Conservation (phyloP, 2,113 vertebrate species). For the Trinectes maculatus region DNA sequence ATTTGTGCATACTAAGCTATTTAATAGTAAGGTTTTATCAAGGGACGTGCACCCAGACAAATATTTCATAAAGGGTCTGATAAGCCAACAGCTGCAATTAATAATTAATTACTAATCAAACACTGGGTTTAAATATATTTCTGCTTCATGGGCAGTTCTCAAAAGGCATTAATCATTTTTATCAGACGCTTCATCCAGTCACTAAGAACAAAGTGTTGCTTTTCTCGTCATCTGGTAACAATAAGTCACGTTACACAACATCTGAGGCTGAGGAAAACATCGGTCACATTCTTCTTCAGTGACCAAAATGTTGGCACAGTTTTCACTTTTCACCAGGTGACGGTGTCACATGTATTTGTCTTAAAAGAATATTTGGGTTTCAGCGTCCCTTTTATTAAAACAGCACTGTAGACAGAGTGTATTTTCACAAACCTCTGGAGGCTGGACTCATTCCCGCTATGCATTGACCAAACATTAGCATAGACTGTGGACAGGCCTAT, state of each 20-base stretch:
- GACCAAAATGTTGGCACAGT: neutral
- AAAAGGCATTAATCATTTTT: constrained; percentile 8
- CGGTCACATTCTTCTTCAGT: neutral
- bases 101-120: neutral
- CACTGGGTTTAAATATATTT: constrained; percentile 12
- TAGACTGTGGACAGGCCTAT: constrained; percentile 5
- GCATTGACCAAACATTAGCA: constrained; percentile 2
- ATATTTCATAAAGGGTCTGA: neutral
- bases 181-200: constrained; percentile 1
- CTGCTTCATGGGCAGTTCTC: neutral
- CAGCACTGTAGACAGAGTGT: neutral
- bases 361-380: too few species aligned
- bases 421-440: neutral
- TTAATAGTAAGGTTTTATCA: neutral
- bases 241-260: constrained; percentile 2
- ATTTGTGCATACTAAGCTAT: too few species aligned
- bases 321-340: too few species aligned
- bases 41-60: neutral
- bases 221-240: constrained; percentile 37
- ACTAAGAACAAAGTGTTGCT: constrained; percentile 12
- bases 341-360: too few species aligned
- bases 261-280: constrained; percentile 1
- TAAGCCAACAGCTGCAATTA: neutral
- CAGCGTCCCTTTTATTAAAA: constrained; percentile 17
- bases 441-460: constrained; percentile 18